phyloP scores from a whole-genome alignment of 2,888 invertebrate species.

The Keiferia lycopersicella region DNA sequence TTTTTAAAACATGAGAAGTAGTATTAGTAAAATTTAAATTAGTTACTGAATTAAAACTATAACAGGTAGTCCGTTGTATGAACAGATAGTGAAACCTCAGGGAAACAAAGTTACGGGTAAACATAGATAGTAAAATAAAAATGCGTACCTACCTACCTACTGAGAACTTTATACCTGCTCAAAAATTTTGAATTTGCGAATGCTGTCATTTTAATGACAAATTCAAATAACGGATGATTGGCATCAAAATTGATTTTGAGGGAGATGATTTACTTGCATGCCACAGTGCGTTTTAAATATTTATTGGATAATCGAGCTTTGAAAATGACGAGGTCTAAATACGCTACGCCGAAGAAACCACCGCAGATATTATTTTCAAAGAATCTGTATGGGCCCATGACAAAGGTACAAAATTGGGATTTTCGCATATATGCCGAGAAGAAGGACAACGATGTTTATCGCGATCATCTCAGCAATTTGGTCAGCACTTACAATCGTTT shows the following conservation, averaged over 20 bases:
- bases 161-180: too few species aligned
- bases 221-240: background rate
- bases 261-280: background rate
- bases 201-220: background rate
- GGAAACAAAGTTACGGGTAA: too few species aligned
- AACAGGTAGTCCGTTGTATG: too few species aligned
- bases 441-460: constrained; percentile 75
- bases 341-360: constrained; percentile 57
- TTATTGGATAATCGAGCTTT: background rate
- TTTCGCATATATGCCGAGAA: constrained; percentile 62
- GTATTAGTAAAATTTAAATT: too few species aligned
- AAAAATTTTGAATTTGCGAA: too few species aligned
- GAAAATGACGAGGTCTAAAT: background rate
- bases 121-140: too few species aligned
- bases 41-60: too few species aligned
- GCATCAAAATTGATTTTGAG: constrained; percentile 5
- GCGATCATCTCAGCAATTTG: constrained; percentile 68
- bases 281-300: background rate
- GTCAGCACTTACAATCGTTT: constrained; percentile 72
- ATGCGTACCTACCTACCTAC: too few species aligned
- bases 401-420: constrained; percentile 76
- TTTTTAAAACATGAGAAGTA: too few species aligned
- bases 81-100: too few species aligned
- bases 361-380: constrained; percentile 72
- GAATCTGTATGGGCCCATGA: constrained; percentile 60